phyloP scores from a whole-genome alignment of 1,140 invertebrate genomes.

The Drosophila equinoxialis region DNA sequence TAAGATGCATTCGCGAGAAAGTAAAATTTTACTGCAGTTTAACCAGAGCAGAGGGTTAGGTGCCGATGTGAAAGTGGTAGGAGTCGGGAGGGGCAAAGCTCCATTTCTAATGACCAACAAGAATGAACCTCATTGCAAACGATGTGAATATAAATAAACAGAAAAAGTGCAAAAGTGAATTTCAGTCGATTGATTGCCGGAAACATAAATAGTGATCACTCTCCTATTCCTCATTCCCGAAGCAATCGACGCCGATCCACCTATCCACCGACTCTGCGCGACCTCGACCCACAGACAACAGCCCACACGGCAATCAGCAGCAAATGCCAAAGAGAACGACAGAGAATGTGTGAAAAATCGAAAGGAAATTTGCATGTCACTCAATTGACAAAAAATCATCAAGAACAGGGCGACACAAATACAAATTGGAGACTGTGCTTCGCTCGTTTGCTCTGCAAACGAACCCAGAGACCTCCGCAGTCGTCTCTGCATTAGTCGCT shows the following conservation, averaged over 20 bases:
- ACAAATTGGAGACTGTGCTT: conserved; percentile 36
- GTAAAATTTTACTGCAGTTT: conserved; percentile 35
- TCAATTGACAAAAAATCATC: conserved; percentile 54
- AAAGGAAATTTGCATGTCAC: conserved; percentile 79
- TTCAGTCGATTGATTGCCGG: conserved; percentile 69
- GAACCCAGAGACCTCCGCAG: conserved; percentile 18
- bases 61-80: not conserved
- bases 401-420: conserved; percentile 56
- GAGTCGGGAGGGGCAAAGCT: conserved; percentile 10
- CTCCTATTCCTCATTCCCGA: conserved; percentile 34
- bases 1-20: conserved; percentile 56
- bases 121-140: not conserved
- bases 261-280: conserved; percentile 17
- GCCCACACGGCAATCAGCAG: conserved; percentile 56
- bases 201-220: conserved; percentile 67
- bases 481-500: conserved; percentile 45
- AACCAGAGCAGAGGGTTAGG: not conserved
- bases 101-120: conserved; percentile 55
- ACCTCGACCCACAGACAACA: conserved; percentile 41
- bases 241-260: not conserved
- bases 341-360: conserved; percentile 74
- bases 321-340: conserved; percentile 10
- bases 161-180: conserved; percentile 45
- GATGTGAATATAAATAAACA: not conserved
- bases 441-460: conserved; percentile 48